phyloP scores from a whole-genome alignment of 2,888 invertebrate genomes.

The Thecophora atra region DNA sequence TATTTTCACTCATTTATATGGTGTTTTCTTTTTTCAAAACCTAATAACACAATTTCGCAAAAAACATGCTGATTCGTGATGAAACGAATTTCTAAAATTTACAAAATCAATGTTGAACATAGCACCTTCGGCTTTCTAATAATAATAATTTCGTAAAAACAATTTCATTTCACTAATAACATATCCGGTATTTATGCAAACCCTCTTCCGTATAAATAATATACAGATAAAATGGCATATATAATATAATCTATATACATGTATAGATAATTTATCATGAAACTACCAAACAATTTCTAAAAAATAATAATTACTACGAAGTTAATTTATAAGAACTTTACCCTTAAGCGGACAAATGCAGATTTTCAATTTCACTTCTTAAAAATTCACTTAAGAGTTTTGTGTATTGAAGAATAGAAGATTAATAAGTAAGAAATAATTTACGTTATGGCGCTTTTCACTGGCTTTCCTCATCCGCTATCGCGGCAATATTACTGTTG shows the following conservation, averaged over 20 bases:
- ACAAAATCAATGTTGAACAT: background rate
- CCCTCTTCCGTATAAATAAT: too few species aligned
- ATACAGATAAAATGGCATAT: too few species aligned
- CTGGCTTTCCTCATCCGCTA: slow-evolving; percentile 3
- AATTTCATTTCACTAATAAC: background rate
- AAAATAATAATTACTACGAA: background rate
- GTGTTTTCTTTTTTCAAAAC: background rate
- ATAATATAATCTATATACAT: too few species aligned
- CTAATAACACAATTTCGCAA: background rate
- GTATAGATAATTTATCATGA: too few species aligned
- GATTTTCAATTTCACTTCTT: background rate
- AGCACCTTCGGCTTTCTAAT: background rate
- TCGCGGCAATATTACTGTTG: slow-evolving; percentile 9
- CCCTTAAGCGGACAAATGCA: too few species aligned
- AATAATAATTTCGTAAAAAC: background rate
- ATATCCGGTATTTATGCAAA: too few species aligned
- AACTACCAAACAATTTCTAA: background rate
- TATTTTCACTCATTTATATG: slow-evolving; percentile 27
- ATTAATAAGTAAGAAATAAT: background rate
- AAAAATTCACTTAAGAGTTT: background rate
- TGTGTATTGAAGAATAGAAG: background rate
- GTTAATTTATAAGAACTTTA: background rate
- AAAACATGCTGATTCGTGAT: background rate
- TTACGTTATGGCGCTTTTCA: background rate
- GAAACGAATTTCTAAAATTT: background rate